Conservation (phyloP, 1,140 invertebrate species). For the Trialeurodes vaporariorum region DNA sequence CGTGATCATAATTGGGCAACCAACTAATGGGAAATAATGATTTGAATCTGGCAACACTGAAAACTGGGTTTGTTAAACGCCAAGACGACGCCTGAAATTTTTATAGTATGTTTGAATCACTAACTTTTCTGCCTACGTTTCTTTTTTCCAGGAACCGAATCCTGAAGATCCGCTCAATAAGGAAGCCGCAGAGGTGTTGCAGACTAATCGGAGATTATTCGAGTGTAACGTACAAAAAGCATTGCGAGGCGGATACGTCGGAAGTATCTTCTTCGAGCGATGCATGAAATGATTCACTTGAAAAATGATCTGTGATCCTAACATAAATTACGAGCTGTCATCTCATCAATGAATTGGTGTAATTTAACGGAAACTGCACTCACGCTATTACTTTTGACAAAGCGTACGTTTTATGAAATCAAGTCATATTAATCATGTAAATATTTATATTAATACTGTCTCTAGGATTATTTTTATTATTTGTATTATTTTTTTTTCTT, state of each 20-base stretch:
- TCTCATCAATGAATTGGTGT: not conserved
- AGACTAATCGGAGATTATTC: conserved; percentile 85
- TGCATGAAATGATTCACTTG: conserved; percentile 65
- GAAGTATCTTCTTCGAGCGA: conserved; percentile 83
- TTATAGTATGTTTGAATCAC: no score
- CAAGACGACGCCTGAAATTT: no score
- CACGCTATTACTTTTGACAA: no score
- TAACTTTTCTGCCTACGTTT: conserved; percentile 14
- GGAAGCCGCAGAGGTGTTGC: conserved; percentile 95
- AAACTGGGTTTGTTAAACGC: no score
- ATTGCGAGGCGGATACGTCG: conserved; percentile 89
- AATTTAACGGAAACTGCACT: no score
- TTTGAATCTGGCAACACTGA: no score
- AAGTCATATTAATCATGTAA: not conserved
- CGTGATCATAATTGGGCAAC: no score
- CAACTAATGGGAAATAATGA: no score
- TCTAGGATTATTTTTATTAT: not conserved
- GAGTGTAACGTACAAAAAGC: conserved; percentile 94
- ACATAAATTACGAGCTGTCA: not conserved
- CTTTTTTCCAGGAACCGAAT: conserved; percentile 75
- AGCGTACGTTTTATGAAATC: no score
- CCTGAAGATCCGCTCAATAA: conserved; percentile 97
- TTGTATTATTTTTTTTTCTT: not conserved
- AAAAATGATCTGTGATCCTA: not conserved
- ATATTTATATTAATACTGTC: conserved; percentile 1